Base-by-base conservation (phyloP, 2,888 invertebrate species). In the Fissipunctia ypsillon region DNA sequence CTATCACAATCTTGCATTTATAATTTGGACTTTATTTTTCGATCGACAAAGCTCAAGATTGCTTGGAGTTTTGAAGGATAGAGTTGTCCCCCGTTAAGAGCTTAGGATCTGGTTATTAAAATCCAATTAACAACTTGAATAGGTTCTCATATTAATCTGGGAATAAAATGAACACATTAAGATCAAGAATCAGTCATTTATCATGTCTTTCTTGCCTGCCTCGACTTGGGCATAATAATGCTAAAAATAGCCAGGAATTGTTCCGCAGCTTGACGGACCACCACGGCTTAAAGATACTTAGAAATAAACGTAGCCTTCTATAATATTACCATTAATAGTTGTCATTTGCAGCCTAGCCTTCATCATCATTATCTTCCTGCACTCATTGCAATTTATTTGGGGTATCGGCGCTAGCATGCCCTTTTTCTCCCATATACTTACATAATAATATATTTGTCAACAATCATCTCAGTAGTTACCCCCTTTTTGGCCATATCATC, bases 91-190 rank as follows among this genome's bases (percentile, higher is more conserved):
- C 63, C 1, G 35, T n/a, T 79, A 79, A 79, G 54, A 50, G 75
- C 56, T 68, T 52, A 67, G 72, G 69, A 69, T 78, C 54, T 83
- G 41, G 67, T 70, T 83, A 83, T 81, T 81, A 79, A 68, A 52
- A 83, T 64, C 63, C 61, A 68, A 71, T 77, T 77, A 81, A 77
- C 38, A 63, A 64, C 77, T 54, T 81, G 63, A 69, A 81, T 76
- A 69, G 77, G 41, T 54, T 81, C 35, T 41, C 45, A 76, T 76
- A 69, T 69, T 76, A 76, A 69, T 68, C 50, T 75, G 52, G 25
- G 68, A 69, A 76, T 76, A 50, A 81, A 81, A 78, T 75, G 59
- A 75, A 74, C 75, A 80, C 50, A 50, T 74, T 67, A 38, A 75
- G 43, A 64, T 60, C 60, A 45, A 63, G 56, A 80, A 61, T 74